phyloP scores from a whole-genome alignment of 53 echinoderm and acorn worm species.

The Stichopus horrens region DNA sequence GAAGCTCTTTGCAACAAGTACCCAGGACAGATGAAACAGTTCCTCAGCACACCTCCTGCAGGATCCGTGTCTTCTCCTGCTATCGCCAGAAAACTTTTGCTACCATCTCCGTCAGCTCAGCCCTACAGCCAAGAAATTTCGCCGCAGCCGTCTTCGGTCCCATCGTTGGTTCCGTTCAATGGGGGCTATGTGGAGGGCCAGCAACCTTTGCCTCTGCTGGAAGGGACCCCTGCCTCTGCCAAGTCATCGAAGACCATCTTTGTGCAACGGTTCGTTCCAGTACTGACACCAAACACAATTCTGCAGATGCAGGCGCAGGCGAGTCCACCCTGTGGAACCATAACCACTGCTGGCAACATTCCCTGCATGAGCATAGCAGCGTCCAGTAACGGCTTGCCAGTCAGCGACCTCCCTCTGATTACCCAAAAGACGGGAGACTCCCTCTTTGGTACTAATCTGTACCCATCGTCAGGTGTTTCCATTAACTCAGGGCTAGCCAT shows the following conservation, averaged over 20 bases:
- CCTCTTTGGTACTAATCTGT: not conserved
- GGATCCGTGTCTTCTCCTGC: slow-evolving; percentile 6
- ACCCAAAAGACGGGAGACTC: not conserved
- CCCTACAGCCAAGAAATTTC: slow-evolving; percentile 12
- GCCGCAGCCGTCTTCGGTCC: not conserved
- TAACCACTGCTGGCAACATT: slow-evolving; percentile 1
- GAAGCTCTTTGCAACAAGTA: slow-evolving; percentile 79
- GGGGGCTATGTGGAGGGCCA: not conserved
- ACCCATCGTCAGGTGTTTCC: not conserved
- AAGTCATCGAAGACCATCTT: slow-evolving; percentile 8
- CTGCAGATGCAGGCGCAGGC: slow-evolving; percentile 54
- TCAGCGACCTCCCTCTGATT: not conserved
- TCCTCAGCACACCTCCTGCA: slow-evolving; percentile 38
- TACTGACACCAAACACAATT: slow-evolving; percentile 59
- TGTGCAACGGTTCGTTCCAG: slow-evolving; percentile 48
- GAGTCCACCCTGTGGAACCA: slow-evolving; percentile 16
- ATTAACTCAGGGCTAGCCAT: too few relatives aligned
- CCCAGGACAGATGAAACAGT: slow-evolving; percentile 76
- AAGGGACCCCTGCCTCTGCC: not conserved
- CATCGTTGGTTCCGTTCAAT: slow-evolving; percentile 1
- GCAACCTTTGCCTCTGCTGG: not conserved
- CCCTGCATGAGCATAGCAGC: not conserved
- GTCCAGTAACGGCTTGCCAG: not conserved
- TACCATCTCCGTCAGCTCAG: slow-evolving; percentile 50
- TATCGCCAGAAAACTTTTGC: slow-evolving; percentile 40